Percentiles rank a stretch among this genome's conserved stretches.
Conservation (phyloP, 2,113 vertebrate genomes). For the Elaphurus davidianus region DNA sequence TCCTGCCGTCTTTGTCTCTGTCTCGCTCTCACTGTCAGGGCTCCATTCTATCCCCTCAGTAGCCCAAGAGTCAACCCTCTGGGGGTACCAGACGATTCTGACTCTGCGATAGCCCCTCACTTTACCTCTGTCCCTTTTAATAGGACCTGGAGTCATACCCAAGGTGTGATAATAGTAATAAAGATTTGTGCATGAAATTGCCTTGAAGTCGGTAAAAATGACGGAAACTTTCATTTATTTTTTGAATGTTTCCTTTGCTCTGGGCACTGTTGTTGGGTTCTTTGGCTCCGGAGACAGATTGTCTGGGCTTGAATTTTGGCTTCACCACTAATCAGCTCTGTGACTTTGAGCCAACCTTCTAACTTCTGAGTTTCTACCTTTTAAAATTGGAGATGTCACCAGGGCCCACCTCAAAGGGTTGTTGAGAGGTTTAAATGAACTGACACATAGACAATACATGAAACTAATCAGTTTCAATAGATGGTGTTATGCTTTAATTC, state of each 20-base stretch:
- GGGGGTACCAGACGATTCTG: neutral
- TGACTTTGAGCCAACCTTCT: neutral
- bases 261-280: neutral
- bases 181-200: neutral
- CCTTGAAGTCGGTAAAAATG: neutral
- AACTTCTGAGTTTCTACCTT: neutral
- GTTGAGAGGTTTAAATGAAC: neutral
- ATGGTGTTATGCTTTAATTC: neutral
- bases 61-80: neutral
- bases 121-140: neutral
- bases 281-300: neutral
- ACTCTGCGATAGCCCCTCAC: neutral
- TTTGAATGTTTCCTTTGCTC: neutral
- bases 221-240: neutral
- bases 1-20: neutral
- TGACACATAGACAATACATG: neutral
- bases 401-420: neutral
- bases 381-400: neutral
- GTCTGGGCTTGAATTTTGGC: neutral
- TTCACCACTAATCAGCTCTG: neutral
- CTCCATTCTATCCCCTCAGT: neutral
- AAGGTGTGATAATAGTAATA: neutral
- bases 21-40: neutral
- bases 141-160: neutral
- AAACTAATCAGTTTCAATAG: neutral